Percentiles rank a stretch among this genome's conserved stretches.
Evolutionary conservation across 2,797 vertebrate species (phyloP).

Genomic region (Trachurus trachurus): DNA sequence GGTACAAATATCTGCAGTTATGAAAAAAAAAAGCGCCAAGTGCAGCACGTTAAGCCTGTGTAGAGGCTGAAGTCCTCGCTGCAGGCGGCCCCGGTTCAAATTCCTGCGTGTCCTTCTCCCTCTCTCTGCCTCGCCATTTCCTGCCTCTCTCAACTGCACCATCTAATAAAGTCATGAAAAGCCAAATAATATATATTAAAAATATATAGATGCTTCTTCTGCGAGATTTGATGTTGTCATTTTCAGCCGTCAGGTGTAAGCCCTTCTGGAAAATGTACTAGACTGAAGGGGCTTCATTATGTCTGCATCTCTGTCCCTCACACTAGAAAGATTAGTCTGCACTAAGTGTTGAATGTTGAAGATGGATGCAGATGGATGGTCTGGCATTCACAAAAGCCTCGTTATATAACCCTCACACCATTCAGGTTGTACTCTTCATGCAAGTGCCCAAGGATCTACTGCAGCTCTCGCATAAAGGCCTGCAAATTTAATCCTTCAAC

Average conservation of each 20-base stretch:
- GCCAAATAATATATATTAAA: no score
- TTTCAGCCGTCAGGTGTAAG: neutral
- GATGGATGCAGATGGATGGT: slow-evolving; percentile 1
- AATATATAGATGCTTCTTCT: no score
- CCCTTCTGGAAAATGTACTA: neutral
- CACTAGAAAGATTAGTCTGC: slow-evolving; percentile 4
- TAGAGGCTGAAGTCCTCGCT: no score
- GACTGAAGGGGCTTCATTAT: neutral
- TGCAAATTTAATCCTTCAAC: slow-evolving; percentile 13
- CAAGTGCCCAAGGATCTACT: slow-evolving; percentile 36
- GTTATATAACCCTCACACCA: slow-evolving; percentile 44
- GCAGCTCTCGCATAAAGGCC: slow-evolving; percentile 14
- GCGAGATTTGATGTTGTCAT: neutral
- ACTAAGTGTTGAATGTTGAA: neutral
- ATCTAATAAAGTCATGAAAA: no score
- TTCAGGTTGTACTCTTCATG: slow-evolving; percentile 31
- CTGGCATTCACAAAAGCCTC: slow-evolving; percentile 20
- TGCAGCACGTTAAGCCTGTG: no score
- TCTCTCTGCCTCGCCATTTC: no score
- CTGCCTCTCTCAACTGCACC: no score
- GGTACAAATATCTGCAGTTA: no score
- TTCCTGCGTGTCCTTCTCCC: no score
- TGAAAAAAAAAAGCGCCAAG: no score
- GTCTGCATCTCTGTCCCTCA: neutral
- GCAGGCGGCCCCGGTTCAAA: no score